Evolutionary conservation across 53 echinoderm and acorn worm genomes (phyloP).

Genomic region (Pentamera pediparva): DNA sequence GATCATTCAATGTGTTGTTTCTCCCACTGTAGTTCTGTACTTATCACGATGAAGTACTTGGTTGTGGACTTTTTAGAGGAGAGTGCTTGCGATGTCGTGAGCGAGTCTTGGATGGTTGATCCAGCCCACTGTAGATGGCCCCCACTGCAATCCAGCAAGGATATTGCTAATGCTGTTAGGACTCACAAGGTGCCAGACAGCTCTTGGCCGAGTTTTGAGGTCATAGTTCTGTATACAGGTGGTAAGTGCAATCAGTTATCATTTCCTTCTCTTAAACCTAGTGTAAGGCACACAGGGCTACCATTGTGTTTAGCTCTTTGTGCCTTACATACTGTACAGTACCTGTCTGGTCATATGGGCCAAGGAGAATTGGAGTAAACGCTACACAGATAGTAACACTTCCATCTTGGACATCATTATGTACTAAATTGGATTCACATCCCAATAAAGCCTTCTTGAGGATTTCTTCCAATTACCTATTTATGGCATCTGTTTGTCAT

Average conservation of each 20-base stretch:
- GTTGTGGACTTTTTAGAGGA: not conserved
- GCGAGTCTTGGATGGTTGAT: not conserved
- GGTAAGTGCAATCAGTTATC: not conserved
- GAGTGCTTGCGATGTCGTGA: not conserved
- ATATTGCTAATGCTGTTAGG: not conserved
- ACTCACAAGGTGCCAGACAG: not conserved
- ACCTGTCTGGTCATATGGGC: too few relatives aligned
- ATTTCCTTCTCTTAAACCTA: not conserved
- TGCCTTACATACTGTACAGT: too few relatives aligned
- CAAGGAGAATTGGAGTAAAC: too few relatives aligned
- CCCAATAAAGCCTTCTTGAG: too few relatives aligned
- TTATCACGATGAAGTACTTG: not conserved
- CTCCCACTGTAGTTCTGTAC: too few relatives aligned
- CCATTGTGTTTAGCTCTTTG: too few relatives aligned
- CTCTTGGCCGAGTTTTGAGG: not conserved
- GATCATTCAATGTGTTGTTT: not conserved
- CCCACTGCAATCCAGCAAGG: not conserved
- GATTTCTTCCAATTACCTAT: too few relatives aligned
- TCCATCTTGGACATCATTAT: too few relatives aligned
- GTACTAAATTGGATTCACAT: too few relatives aligned
- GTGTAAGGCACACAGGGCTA: too few relatives aligned
- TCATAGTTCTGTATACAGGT: not conserved
- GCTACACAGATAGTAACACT: too few relatives aligned
- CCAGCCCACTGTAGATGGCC: not conserved
- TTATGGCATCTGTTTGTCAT: too few relatives aligned